Conservation (phyloP, 2,888 invertebrate species). For the Morinoia aosen region DNA sequence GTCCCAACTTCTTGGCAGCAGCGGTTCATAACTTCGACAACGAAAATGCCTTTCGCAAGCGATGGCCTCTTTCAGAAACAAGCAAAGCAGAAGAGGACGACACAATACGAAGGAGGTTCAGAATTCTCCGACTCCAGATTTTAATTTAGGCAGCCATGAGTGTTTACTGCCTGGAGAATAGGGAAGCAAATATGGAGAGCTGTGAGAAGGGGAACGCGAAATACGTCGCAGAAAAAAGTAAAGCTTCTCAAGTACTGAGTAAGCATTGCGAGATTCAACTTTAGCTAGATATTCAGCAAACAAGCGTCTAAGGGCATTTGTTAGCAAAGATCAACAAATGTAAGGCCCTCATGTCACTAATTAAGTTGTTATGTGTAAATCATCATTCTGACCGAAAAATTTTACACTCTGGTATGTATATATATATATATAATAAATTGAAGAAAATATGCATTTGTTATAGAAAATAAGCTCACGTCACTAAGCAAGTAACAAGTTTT, state of each 20-base stretch:
- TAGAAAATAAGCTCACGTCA: no score
- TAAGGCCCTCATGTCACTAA: not conserved
- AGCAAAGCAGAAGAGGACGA: constrained; percentile 48
- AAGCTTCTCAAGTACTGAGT: not conserved
- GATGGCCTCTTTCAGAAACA: constrained; percentile 10
- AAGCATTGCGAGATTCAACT: not conserved
- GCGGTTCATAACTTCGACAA: not conserved
- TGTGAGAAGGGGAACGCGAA: not conserved
- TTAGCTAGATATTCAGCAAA: not conserved
- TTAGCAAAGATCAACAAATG: not conserved
- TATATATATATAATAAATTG: no score
- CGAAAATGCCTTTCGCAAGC: constrained; percentile 38
- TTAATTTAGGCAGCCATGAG: constrained; percentile 52
- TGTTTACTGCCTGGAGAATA: constrained; percentile 47
- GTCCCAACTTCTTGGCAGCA: not conserved
- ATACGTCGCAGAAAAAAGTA: not conserved
- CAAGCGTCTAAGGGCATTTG: not conserved
- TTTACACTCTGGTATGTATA: not conserved
- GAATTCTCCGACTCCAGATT: constrained; percentile 41
- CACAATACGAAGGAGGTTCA: constrained; percentile 39
- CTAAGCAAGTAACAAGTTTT: no score
- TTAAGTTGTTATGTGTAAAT: not conserved
- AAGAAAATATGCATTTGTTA: no score
- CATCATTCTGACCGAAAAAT: not conserved
- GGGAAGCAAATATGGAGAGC: constrained; percentile 35